phyloP scores from a whole-genome alignment of 2,888 invertebrate genomes.

The Diplolepis rosae region DNA sequence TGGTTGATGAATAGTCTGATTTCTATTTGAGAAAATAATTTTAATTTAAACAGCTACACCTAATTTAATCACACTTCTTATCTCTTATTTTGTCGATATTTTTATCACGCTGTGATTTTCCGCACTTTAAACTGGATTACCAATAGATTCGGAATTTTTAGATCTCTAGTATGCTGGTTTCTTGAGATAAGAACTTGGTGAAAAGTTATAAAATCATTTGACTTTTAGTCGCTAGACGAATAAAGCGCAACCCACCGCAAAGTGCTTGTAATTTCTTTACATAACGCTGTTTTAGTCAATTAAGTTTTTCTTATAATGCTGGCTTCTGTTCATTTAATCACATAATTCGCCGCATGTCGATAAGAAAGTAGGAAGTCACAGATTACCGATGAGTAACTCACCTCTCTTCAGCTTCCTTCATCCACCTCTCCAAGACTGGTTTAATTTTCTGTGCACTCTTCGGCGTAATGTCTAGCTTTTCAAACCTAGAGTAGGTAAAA shows the following conservation, averaged over 20 bases:
- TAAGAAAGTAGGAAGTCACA: not conserved
- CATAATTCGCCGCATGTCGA: not conserved
- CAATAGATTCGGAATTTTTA: not conserved
- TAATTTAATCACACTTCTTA: not conserved
- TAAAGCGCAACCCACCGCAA: not conserved
- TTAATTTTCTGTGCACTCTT: slow-evolving; percentile 99
- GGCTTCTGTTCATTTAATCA: not conserved
- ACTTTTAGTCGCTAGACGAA: not conserved
- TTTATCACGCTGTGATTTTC: not conserved
- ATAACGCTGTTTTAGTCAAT: not conserved
- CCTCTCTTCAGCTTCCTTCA: slow-evolving; percentile 99
- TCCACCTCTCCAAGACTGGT: slow-evolving; percentile 98
- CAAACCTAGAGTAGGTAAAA: slow-evolving; percentile 90
- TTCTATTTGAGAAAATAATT: not conserved
- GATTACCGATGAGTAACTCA: slow-evolving; percentile 72
- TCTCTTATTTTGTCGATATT: not conserved
- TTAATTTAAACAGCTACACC: not conserved
- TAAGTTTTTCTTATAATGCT: not conserved
- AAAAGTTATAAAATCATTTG: slow-evolving; percentile 4
- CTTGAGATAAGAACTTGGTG: slow-evolving; percentile 32
- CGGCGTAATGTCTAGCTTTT: slow-evolving; percentile 99
- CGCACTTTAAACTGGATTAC: not conserved
- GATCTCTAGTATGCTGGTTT: not conserved
- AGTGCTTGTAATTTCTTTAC: not conserved
- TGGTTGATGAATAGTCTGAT: too few relatives aligned